These are phyloP conservation scores for Spodoptera litura DNA, from an alignment of 1,140 invertebrate genomes.

Conservation along the genomic window DNA sequence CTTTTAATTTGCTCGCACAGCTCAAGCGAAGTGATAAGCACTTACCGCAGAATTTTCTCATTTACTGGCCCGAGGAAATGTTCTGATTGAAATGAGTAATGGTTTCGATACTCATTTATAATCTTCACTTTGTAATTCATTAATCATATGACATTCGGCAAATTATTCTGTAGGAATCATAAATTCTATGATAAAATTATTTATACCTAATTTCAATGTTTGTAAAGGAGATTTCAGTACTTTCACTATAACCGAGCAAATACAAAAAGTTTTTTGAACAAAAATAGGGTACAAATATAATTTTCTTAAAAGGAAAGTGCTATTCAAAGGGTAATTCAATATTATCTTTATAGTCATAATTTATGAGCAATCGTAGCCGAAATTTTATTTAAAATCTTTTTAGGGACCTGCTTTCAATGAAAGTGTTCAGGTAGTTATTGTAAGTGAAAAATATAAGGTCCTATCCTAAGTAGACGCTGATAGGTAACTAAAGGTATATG, in stretches of 20 bases:
- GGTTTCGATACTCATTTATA: not conserved
- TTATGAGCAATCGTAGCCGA: not conserved
- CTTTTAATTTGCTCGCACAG: not conserved
- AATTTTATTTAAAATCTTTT: too few relatives aligned
- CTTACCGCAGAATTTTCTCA: constrained; percentile 17
- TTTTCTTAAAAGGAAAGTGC: not conserved
- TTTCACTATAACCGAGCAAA: too few relatives aligned
- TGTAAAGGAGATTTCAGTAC: too few relatives aligned
- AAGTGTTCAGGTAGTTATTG: not conserved
- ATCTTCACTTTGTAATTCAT: not conserved
- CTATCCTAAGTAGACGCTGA: too few relatives aligned
- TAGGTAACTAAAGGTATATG: too few relatives aligned
- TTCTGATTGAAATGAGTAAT: not conserved
- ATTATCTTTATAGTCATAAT: not conserved
- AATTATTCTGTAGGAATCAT: too few relatives aligned
- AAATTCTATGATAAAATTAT: too few relatives aligned
- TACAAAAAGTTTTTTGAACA: not conserved
- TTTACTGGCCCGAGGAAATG: not conserved
- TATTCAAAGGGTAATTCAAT: constrained; percentile 8
- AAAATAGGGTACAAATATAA: not conserved
- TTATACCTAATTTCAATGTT: too few relatives aligned
- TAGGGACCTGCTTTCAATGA: too few relatives aligned
- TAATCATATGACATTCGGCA: too few relatives aligned
- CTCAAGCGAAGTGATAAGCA: not conserved
- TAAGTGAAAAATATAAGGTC: too few relatives aligned